Conservation (phyloP, 2,113 vertebrate species). For the Cromileptes altivelis region DNA sequence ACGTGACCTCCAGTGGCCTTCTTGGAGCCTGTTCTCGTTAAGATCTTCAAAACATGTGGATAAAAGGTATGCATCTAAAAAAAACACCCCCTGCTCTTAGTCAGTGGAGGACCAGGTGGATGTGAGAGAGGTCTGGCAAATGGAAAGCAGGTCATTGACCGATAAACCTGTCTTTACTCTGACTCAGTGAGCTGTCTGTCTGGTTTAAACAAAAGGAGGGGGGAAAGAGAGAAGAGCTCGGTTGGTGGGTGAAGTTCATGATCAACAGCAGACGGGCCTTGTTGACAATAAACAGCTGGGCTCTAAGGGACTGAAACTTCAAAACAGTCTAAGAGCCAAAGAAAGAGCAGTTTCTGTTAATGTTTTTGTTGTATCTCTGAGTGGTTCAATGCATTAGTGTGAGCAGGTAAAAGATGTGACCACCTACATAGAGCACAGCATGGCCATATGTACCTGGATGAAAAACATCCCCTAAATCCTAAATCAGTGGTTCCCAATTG, state of each 20-base stretch:
- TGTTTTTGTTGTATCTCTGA: background rate
- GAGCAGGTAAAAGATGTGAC: background rate
- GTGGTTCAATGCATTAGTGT: background rate
- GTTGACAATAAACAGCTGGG: constrained; percentile 42
- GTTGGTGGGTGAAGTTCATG: constrained; percentile 46
- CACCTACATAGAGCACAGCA: background rate
- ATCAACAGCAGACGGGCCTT: constrained; percentile 6
- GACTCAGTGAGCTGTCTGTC: constrained; percentile 30
- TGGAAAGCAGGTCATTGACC: constrained; percentile 57
- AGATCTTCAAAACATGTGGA: constrained; percentile 53
- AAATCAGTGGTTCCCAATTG: too few relatives aligned
- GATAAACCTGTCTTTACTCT: constrained; percentile 49
- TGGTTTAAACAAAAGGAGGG: background rate
- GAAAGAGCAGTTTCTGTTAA: background rate
- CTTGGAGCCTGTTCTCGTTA: constrained; percentile 21
- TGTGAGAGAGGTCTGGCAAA: constrained; percentile 43
- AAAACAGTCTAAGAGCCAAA: background rate
- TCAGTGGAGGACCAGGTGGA: constrained; percentile 25
- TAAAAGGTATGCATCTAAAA: constrained; percentile 42
- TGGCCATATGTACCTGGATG: background rate
- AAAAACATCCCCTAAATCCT: too few relatives aligned
- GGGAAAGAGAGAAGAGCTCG: background rate
- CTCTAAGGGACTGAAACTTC: background rate
- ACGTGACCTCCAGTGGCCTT: constrained; percentile 41
- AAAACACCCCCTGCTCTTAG: background rate